A percentile compares a stretch with the other conserved stretches of the same genome.
These are phyloP conservation scores for Zosterops hypoxanthus DNA, from an alignment of 2,113 vertebrate genomes.

Conservation along the genomic window DNA sequence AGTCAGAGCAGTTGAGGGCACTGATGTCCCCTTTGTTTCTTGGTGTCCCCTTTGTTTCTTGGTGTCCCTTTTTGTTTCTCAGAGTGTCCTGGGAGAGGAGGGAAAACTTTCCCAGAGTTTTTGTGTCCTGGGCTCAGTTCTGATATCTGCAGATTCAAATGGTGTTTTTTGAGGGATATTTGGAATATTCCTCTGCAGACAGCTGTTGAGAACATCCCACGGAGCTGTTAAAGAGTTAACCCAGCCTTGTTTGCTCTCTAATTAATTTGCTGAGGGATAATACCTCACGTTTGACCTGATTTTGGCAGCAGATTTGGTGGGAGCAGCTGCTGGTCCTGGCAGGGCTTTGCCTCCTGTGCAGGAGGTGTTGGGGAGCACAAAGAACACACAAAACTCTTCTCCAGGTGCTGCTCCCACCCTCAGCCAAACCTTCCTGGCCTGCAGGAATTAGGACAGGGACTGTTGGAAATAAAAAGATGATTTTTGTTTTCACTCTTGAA, in stretches of 20 bases:
- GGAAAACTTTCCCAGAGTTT: background rate
- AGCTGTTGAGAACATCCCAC: background rate
- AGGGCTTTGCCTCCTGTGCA: background rate
- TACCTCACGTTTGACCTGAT: background rate
- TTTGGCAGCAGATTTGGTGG: constrained; percentile 1
- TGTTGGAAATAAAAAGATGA: background rate
- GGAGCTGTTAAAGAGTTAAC: background rate
- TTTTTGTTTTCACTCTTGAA: background rate
- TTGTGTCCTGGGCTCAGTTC: background rate
- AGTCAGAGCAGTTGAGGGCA: background rate
- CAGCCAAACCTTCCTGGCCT: background rate
- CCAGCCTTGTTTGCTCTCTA: background rate
- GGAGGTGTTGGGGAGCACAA: background rate
- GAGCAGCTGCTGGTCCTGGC: background rate
- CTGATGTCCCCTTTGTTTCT: too few species aligned
- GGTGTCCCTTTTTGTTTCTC: background rate
- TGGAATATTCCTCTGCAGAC: background rate
- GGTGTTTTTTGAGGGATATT: background rate
- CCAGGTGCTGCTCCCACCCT: background rate
- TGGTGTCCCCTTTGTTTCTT: background rate
- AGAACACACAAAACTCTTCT: rapidly evolving
- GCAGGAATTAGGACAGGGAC: background rate
- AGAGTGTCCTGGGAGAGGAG: background rate
- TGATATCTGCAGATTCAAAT: rapidly evolving
- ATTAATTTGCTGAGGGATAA: constrained; percentile 38